Evolutionary conservation across 2,797 vertebrate species (phyloP).

Genomic region (Sylvilagus floridanus): DNA sequence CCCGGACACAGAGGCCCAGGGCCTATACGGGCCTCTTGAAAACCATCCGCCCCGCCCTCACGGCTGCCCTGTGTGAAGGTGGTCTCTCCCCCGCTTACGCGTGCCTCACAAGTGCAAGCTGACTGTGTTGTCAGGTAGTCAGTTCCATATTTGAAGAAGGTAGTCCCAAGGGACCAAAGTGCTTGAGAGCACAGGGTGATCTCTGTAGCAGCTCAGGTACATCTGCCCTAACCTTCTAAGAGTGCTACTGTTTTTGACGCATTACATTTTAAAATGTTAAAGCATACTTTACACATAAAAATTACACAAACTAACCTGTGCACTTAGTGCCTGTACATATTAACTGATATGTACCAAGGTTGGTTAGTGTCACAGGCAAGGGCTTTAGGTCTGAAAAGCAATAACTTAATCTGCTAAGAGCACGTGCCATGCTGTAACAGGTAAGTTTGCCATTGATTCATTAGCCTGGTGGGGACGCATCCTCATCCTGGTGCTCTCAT

Average conservation of each 20-base stretch:
- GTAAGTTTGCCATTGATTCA: background rate
- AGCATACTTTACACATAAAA: background rate
- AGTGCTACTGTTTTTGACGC: slow-evolving; percentile 6
- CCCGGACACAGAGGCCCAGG: fast-evolving
- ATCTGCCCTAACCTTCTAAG: background rate
- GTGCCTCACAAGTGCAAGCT: background rate
- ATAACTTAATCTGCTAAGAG: background rate
- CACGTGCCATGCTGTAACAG: background rate
- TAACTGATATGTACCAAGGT: background rate
- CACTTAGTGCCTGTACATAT: background rate
- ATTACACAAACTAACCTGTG: background rate
- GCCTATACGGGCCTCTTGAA: background rate
- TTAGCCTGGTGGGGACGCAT: background rate
- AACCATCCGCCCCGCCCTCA: background rate
- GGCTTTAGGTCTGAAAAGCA: slow-evolving; percentile 21
- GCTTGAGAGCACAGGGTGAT: background rate
- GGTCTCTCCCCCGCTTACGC: background rate
- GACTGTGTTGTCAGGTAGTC: background rate
- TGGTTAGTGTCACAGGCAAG: background rate
- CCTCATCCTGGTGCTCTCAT: background rate
- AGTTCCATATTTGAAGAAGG: background rate
- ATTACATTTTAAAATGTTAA: background rate
- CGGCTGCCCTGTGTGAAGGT: background rate
- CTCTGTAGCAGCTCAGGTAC: background rate
- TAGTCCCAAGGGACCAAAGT: background rate